Evolutionary conservation across 2,797 vertebrate genomes (phyloP), one percentile per base, ranked within the genome.

Genomic region (Chrysolophus pictus): DNA sequence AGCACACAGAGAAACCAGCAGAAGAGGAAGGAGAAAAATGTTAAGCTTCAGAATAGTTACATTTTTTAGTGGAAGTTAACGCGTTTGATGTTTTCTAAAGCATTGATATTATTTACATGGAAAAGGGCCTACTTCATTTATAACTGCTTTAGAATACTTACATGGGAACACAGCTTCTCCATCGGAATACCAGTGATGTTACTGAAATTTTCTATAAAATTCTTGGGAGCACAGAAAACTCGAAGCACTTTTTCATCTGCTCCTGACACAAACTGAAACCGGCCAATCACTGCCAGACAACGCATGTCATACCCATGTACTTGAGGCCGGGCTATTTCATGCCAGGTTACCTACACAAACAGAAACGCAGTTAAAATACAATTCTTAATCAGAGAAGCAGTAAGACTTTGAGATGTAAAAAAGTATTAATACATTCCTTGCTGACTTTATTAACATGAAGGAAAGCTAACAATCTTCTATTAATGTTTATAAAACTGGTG

Each of bases 161-260:
- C 99, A 4, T 92, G 95, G 73, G 95, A 98, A 91, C 98, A 94
- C n/a, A 99, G 96, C 79, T 97, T 97, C 84, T 98, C 98, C 92
- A 97, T 24, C 39, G 98, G 96, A 14, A 96, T 94, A 83, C 98
- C 98, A 9, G 98, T 98, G 96, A 99, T 99, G 95, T 97, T 98
- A 77, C 98, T 98, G 94, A 99, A 99, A 96, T 99, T 99, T 94
- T 99, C 98, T 94, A 99, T 98, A 72, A 99, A 99, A 97, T 98
- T 99, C 14, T 97, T 98, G 56, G 99, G 99, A 8, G 99, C 99
- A 82, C 98, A 97, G 96, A 99, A 99, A 42, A 99, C 98, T 56
- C 99, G 97, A 92, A 99, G 98, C 81, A 99, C 99, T 94, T 99
- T 99, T 97, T 99, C 99, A 74, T 99, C 99, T 18, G 99, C 99